Evolutionary conservation across 1,140 invertebrate species (phyloP), one percentile per base, ranked within the genome.

Genomic region (Gonioctena quinquepunctata): DNA sequence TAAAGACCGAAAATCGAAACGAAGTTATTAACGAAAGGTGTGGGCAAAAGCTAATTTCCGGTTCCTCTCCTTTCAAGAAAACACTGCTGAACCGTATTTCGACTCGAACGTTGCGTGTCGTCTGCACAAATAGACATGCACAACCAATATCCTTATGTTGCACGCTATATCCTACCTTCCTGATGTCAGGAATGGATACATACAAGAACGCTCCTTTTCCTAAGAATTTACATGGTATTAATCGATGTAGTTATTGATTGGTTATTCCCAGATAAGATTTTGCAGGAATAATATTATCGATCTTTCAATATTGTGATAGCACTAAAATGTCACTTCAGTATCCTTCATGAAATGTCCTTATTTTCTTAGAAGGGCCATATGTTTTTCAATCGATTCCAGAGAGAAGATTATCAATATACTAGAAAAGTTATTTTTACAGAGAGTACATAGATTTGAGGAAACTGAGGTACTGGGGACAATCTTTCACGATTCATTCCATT

Each of bases 1-100:
- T 16, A 18, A 54, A 54, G 11, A 54, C 52, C 18, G 52, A 54
- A 21, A 19, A 61, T 13, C 21, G 23, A 61, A 61, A 61, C 59
- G 59, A 61, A 61, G 59, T 61, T 61, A 61, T 61, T 61, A 61
- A 21, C 59, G 59, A 21, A 61, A 61, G 59, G 59, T 61, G 59
- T 61, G 59, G 59, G 59, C 59, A 26, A 61, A 61, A 61, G 25
- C 21, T 61, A 61, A 61, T 61, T 61, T 61, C 59, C 59, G 59
- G 23, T 61, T 61, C 59, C 59, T 61, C 59, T 61, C 59, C 27
- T 61, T 61, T 61, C 59, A 61, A 33, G 27, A 54, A 61, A 61
- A 61, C 59, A 61, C 23, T 61, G 27, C 16, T 19, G 27, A 28
- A n/a, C 13, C 19, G 54, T 57, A 57, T 57, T 57, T 57, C 22